Conservation (phyloP, 2,888 invertebrate genomes). For the Venustoraphidia nigricollis region DNA sequence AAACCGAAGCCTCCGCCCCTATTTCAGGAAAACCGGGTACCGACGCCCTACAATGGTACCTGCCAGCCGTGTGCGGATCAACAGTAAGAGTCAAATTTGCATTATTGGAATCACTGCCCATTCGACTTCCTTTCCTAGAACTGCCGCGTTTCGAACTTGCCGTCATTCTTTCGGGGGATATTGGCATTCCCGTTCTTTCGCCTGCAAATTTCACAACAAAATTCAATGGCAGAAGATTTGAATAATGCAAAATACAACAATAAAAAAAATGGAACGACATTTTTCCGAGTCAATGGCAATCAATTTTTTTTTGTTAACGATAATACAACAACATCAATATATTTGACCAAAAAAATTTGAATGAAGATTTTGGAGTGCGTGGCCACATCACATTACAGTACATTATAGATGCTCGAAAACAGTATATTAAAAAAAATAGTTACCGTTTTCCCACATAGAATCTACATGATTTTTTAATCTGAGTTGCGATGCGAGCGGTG, state of each 20-base stretch:
- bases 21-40: conserved; percentile 80
- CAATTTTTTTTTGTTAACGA: too few species aligned
- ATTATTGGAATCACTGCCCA: conserved; percentile 50
- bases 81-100: conserved; percentile 64
- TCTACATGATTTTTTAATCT: not conserved
- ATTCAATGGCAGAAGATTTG: conserved; percentile 5
- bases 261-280: too few species aligned
- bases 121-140: conserved; percentile 1
- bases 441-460: conserved; percentile 5
- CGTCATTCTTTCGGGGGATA: not conserved
- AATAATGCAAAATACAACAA: too few species aligned
- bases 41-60: conserved; percentile 78
- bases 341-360: too few species aligned
- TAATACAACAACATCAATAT: too few species aligned
- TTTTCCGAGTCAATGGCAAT: too few species aligned
- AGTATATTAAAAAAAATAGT: conserved; percentile 6
- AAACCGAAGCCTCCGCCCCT: conserved; percentile 62
- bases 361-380: too few species aligned
- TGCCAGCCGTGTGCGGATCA: conserved; percentile 64
- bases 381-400: too few species aligned
- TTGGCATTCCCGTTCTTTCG: not conserved
- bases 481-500: conserved; percentile 17
- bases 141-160: conserved; percentile 3
- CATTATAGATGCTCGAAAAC: not conserved
- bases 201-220: not conserved